Evolutionary conservation across 2,797 vertebrate genomes (phyloP), one percentile per base, ranked within the genome.

Genomic region (Melanotaenia pygmaea): DNA sequence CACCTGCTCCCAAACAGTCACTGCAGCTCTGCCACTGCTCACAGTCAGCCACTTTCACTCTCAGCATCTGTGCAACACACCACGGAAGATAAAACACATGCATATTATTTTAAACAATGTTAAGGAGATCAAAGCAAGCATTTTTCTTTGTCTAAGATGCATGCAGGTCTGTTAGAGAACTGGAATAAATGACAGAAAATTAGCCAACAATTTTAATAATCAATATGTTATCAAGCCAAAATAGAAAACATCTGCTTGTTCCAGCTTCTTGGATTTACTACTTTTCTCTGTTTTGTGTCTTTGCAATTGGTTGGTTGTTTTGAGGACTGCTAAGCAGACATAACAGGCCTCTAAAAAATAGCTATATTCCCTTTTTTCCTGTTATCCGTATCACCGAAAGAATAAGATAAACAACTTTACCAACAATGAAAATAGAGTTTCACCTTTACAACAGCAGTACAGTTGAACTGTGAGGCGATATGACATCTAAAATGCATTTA

Each of bases 31-130:
- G 74, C 81, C 96, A 96, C 81, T 94, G 94, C 65, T 93, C 89
- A 77, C 98, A 99, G 1, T 93, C 94, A 0, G 97, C 95, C 71
- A 99, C 97, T 76, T 94, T 97, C 75, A 98, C 96, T 61, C 95
- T 93, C 0, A 96, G 91, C 91, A 99, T 95, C 98, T 99, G 89
- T 56, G 72, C 53, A 47, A 2, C 35, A 51, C 30, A 67, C 11
- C 64, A 77, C 14, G 68, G 4, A 64, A 28, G 40, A 4, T n/a
- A 51, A 18, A 34, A 63, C 11, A 72, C 54, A 72, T 28, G 65
- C 34, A 56, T 51, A 61, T 16, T 50, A 28, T 37, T 28, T 28
- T 35, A 30, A 37, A 13, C 32, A 47, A 0, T 20, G 13, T 22
- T 2, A 62, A 43, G 53, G 16, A 54, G 9, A 59, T 43, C 11